Percentiles rank a stretch among this genome's conserved stretches.
These are phyloP conservation scores for Parelbella ahira DNA, from an alignment of 2,888 invertebrate genomes.

Conservation along the genomic window DNA sequence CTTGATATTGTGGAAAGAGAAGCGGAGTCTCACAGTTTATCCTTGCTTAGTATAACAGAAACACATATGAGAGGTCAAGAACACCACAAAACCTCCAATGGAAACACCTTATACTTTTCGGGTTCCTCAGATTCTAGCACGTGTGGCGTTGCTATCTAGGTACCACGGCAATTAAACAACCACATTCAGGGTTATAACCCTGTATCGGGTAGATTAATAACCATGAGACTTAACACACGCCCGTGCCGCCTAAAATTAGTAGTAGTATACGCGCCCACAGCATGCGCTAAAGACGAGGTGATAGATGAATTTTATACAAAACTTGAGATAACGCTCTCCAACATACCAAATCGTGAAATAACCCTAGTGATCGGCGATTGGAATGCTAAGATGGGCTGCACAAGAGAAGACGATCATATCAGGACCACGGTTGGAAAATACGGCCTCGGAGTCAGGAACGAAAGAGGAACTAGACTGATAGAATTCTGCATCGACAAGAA, in stretches of 20 bases:
- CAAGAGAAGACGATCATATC: constrained; percentile 6
- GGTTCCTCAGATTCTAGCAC: neutral
- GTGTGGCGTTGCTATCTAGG: neutral
- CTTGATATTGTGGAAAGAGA: neutral
- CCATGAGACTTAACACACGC: neutral
- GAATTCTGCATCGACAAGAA: constrained; percentile 24
- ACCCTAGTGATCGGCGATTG: constrained; percentile 26
- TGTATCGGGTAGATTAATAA: neutral
- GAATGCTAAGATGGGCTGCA: constrained; percentile 27
- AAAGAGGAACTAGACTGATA: constrained; percentile 26
- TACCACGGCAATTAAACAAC: neutral
- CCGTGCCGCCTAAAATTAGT: constrained; percentile 1
- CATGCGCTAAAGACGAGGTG: constrained; percentile 1
- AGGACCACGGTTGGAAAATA: constrained; percentile 18
- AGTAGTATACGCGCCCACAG: constrained; percentile 4
- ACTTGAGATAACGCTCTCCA: neutral
- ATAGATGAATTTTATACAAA: neutral
- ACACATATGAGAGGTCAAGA: constrained; percentile 1
- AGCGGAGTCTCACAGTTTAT: neutral
- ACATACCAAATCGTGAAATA: constrained; percentile 9
- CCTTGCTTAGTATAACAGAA: neutral
- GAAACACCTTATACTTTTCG: neutral
- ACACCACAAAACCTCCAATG: neutral
- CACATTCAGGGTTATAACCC: neutral
- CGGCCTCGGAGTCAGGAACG: constrained; percentile 28